Evolutionary conservation across 2,888 invertebrate genomes (phyloP), one percentile per base, ranked within the genome.

Genomic region (Pycnomerus fuliginosus): DNA sequence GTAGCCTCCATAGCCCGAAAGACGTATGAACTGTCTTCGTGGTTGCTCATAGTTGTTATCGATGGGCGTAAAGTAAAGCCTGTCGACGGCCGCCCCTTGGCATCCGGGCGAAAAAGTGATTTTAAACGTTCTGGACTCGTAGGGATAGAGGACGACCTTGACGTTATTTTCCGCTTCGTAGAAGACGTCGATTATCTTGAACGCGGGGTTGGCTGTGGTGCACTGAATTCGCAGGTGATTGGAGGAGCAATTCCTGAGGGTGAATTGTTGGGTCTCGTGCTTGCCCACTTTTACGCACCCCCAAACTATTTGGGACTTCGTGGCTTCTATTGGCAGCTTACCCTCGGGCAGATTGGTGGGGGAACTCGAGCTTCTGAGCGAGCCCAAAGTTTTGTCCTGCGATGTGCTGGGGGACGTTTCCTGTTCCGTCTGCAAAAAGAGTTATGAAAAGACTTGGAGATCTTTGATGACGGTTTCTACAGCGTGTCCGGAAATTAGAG

Each of bases 1-100:
- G 52, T 73, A 73, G 1, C 83, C 83, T 1, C 83, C 83, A 53
- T 80, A 82, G 1, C 79, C 83, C 55, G 72, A 80, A 3, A 83
- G 64, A 59, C 70, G 63, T 56, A 77, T 68, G 61, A 71, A 55
- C 44, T 69, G 68, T 34, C 62, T 64, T 29, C 58, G 61, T 10
- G 34, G 53, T 39, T 65, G 63, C 39, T 62, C 54, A 13, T 60
- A 49, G 39, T 62, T 55, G 1, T 60, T 32, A 40, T 68, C 61
- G 60, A 76, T 55, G 37, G 81, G 74, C 40, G 67, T 71, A 55
- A 83, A 81, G n/a, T 69, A 61, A 8, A 83, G 65, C 50, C 75
- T 74, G 15, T 80, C 82, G 1, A 72, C 65, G 14, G 75, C 75
- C 1, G 78, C 74, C 0, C 82, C 82, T 13, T 74, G 56, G 14